Conservation (phyloP, 2,888 invertebrate species). For the Agrenia bidenticulata region DNA sequence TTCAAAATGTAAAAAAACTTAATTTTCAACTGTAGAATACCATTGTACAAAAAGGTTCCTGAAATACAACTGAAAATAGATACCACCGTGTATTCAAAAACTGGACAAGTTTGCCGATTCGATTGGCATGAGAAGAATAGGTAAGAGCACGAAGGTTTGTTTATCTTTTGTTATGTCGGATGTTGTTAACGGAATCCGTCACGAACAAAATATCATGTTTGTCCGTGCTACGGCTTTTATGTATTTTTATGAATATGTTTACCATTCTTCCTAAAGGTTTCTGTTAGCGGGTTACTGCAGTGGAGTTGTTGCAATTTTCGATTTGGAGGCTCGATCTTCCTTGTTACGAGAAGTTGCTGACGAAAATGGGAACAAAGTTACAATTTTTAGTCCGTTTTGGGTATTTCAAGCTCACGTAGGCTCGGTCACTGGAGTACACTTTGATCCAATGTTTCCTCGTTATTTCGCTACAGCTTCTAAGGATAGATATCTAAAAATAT, state of each 20-base stretch:
- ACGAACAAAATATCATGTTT: no score
- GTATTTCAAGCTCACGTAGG: constrained; percentile 37
- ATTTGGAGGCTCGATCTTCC: constrained; percentile 32
- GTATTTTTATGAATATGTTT: no score
- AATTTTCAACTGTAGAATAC: constrained; percentile 16
- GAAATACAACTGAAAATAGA: constrained; percentile 39
- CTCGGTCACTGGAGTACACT: constrained; percentile 30
- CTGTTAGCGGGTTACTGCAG: constrained; percentile 42
- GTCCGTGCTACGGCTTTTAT: no score
- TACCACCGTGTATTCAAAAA: constrained; percentile 11
- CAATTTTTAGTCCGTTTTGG: constrained; percentile 44
- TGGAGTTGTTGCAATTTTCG: constrained; percentile 45
- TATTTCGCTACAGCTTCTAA: constrained; percentile 43
- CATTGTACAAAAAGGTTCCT: constrained; percentile 43
- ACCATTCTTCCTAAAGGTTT: constrained; percentile 27
- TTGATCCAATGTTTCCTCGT: constrained; percentile 40
- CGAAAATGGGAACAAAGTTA: constrained; percentile 14
- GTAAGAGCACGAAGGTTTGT: no score
- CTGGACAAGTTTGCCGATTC: constrained; percentile 43
- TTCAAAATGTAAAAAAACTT: neutral
- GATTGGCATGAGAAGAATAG: constrained; percentile 46
- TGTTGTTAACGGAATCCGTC: no score
- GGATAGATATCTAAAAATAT: constrained; percentile 44
- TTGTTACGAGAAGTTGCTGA: constrained; percentile 24
- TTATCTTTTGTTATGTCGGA: no score